A percentile compares a stretch with the other conserved stretches of the same genome.
Evolutionary conservation across 1,140 invertebrate species (phyloP).

Genomic region (Ips typographus): DNA sequence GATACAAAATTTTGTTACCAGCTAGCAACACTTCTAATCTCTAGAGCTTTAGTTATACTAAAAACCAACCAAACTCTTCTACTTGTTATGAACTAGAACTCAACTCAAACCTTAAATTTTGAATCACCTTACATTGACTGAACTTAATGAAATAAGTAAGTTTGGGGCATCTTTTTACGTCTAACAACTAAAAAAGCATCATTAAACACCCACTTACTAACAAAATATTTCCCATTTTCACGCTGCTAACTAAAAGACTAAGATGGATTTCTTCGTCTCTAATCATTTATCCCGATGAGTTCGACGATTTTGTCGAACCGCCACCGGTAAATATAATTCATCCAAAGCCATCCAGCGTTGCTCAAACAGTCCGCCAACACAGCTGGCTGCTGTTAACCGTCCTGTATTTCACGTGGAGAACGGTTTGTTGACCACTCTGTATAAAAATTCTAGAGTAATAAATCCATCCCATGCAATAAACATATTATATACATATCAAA

Average conservation of each 20-base stretch:
- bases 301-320: conserved; percentile 64
- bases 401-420: not conserved
- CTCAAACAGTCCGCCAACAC: conserved; percentile 31
- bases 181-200: conserved; percentile 30
- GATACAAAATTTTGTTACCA: too few species aligned
- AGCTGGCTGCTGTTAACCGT: not conserved
- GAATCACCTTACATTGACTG: too few species aligned
- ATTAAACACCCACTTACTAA: not conserved
- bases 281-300: conserved; percentile 58
- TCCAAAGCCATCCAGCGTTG: conserved; percentile 57
- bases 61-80: too few species aligned
- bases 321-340: conserved; percentile 68
- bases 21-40: too few species aligned
- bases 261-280: conserved; percentile 62
- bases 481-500: conserved; percentile 4
- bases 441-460: not conserved
- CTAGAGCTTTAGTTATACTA: too few species aligned
- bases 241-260: conserved; percentile 50
- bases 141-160: too few species aligned
- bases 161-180: too few species aligned
- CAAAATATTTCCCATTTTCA: conserved; percentile 14
- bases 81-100: too few species aligned
- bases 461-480: not conserved
- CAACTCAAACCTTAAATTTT: too few species aligned
- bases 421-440: conserved; percentile 25